Conservation (phyloP, 2,888 invertebrate genomes). For the Crocallis elinguaria region DNA sequence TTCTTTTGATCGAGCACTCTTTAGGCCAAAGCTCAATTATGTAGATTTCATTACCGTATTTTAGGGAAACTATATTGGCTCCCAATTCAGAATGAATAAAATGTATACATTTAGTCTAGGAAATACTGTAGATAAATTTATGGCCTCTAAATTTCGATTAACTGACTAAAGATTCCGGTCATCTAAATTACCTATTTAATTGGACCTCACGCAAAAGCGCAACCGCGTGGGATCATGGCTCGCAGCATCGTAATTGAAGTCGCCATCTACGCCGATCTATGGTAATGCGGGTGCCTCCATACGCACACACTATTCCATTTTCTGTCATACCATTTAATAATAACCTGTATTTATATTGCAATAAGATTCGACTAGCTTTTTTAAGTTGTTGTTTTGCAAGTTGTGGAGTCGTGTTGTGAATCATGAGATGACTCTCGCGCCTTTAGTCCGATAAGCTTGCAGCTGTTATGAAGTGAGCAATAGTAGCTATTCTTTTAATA, state of each 20-base stretch:
- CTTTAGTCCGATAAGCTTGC: slow-evolving; percentile 25
- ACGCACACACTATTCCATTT: slow-evolving; percentile 34
- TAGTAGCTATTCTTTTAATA: slow-evolving; percentile 15
- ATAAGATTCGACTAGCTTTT: slow-evolving; percentile 17
- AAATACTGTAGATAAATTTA: slow-evolving; percentile 1
- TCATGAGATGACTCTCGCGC: slow-evolving; percentile 34
- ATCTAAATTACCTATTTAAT: slow-evolving; percentile 9
- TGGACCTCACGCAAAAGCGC: slow-evolving; percentile 43
- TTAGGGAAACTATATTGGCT: no score
- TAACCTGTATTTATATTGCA: not conserved
- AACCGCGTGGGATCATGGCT: slow-evolving; percentile 52
- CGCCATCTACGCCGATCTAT: slow-evolving; percentile 65
- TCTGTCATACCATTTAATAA: slow-evolving; percentile 6
- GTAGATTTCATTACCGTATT: no score
- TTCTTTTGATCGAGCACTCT: no score
- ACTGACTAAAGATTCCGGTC: slow-evolving; percentile 26
- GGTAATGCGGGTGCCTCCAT: slow-evolving; percentile 52
- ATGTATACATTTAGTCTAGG: not conserved
- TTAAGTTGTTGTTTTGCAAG: slow-evolving; percentile 18
- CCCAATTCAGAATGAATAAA: no score
- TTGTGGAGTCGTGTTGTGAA: slow-evolving; percentile 35
- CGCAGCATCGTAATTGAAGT: slow-evolving; percentile 64
- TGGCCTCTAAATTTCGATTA: slow-evolving; percentile 31
- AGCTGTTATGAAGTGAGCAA: slow-evolving; percentile 31
- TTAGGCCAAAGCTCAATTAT: no score